Conservation (phyloP, 2,888 invertebrate species). For the Hermaeophaga mercurialis region DNA sequence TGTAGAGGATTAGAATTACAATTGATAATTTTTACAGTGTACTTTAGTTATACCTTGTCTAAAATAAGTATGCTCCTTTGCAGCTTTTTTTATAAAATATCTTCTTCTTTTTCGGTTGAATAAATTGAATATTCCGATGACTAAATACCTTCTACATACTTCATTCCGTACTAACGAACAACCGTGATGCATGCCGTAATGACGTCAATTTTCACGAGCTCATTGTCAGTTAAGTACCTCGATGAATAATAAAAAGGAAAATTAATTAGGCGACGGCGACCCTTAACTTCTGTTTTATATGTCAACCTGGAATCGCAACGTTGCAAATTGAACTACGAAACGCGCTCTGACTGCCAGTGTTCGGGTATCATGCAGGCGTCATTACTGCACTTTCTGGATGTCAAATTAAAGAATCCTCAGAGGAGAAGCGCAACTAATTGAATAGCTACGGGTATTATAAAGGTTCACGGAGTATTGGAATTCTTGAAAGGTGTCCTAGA, state of each 20-base stretch:
- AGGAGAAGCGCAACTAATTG: neutral
- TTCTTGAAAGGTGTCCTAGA: too few relatives aligned
- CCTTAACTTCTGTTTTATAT: neutral
- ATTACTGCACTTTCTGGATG: neutral
- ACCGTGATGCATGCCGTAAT: neutral
- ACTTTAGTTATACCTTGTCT: too few relatives aligned
- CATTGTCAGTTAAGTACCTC: neutral
- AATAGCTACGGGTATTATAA: too few relatives aligned
- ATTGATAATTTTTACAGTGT: too few relatives aligned
- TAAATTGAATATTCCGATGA: too few relatives aligned
- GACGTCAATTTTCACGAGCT: neutral
- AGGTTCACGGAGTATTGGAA: too few relatives aligned
- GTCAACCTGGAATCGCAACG: neutral
- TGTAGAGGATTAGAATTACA: too few relatives aligned
- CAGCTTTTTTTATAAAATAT: too few relatives aligned
- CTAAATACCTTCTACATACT: too few relatives aligned
- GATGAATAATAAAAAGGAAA: neutral
- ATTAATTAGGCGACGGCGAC: neutral
- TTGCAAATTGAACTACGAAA: neutral
- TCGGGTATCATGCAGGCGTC: neutral
- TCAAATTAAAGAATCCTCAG: neutral
- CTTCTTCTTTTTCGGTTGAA: too few relatives aligned
- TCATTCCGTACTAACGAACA: neutral
- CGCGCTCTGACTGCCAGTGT: neutral
- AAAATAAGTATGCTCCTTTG: too few relatives aligned